Conservation (phyloP, 2,888 invertebrate species). For the Latrodectus hesperus region DNA sequence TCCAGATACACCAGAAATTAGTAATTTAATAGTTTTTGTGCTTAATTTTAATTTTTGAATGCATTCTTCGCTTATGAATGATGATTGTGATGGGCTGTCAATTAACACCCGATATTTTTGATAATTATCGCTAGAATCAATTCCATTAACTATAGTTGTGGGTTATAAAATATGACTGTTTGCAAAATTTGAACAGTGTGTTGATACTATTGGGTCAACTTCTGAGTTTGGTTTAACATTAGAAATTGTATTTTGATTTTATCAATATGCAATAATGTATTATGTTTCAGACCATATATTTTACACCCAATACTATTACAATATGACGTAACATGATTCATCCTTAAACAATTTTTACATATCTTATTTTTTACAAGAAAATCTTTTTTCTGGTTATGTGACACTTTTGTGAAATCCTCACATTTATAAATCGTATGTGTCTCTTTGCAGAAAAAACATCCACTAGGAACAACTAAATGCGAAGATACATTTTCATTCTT, state of each 20-base stretch:
- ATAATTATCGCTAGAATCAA: neutral
- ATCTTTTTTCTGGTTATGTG: neutral
- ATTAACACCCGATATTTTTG: neutral
- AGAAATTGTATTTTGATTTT: too few species aligned
- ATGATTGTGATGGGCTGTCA: neutral
- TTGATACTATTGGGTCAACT: neutral
- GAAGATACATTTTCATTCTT: neutral
- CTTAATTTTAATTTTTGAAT: too few species aligned
- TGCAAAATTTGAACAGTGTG: neutral
- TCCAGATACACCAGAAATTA: neutral
- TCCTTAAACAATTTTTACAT: neutral
- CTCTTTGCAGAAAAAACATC: neutral
- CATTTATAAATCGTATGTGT: conserved; percentile 2
- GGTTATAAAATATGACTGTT: neutral
- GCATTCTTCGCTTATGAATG: too few species aligned
- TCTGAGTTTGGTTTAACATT: too few species aligned
- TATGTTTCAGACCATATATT: too few species aligned
- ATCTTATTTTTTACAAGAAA: too few species aligned
- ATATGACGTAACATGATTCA: neutral
- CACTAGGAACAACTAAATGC: neutral
- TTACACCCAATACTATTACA: neutral
- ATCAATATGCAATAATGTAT: too few species aligned
- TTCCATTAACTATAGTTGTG: neutral
- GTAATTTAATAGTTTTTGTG: neutral
- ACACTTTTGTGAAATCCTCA: neutral